Base-by-base conservation (phyloP, 2,888 invertebrate species). In the Drosophila rellima region DNA sequence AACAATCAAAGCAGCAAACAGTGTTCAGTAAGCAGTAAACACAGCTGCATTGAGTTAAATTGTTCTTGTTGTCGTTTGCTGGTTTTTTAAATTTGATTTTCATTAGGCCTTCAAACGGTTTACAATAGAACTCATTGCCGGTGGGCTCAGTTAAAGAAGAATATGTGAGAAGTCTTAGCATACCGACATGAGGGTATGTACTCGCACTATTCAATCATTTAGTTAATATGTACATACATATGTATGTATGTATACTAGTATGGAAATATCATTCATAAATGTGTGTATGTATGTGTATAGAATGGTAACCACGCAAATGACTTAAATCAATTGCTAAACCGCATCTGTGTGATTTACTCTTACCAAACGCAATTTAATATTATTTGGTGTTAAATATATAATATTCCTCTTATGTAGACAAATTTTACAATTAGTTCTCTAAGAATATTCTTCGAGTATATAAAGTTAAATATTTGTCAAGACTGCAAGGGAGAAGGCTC, bases 61-160 rank as follows among this genome's bases (percentile, higher is more conserved):
- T 44, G 31, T 31, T 44, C 23, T 37, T 60, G 33, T 51, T 63
- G 56, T 54, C 59, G 57, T 42, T 64, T 51, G 40, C 35, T 37
- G 42, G 59, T 66, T 60, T 66, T 66, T 56, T 66, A 45, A 65
- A 69, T 74, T 78, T 69, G 69, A 79, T 71, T 69, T 74, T 70
- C 62, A 70, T 74, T 68, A 60, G 76, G 68, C 75, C 67, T 79
- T 84, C 74, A 79, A 87, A 87, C 66, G 88, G 76, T 84, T 63
- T 64, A 87, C 79, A 84, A 87, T 74, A 52, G 80, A 76, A 55
- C 59, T 54, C 40, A 42, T 40, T 57, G 65, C 55, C 23, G 23
- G 8, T 23, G n/a, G 17, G 33, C 59, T 44, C 23, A 51, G 37
- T 59, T 64, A 18, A 67, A 63, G 45, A 59, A 59, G 67, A 50